Evolutionary conservation across 2,888 invertebrate genomes (phyloP), one percentile per base, ranked within the genome.

Genomic region (Masnerella sp.): DNA sequence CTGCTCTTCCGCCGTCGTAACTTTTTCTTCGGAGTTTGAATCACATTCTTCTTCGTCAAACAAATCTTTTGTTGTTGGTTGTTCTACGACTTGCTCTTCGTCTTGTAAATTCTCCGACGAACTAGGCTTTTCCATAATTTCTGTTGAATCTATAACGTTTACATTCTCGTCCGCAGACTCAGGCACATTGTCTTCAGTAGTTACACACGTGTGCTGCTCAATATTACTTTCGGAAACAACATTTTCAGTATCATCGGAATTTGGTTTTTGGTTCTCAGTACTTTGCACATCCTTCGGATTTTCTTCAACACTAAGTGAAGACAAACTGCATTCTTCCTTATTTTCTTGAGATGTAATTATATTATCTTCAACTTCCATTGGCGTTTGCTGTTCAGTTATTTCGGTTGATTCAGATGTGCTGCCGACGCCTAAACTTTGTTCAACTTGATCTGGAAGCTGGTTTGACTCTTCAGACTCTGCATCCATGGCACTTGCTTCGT

Each of bases 91-190:
- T 9, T 18, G n/a, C 12, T 12, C 28, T 8, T n/a, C n/a, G n/a
- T n/a, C n/a, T n/a, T n/a, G n/a, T n/a, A 28, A 14, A 20, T 5
- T 36, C 2, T 61, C 51, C 1, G 72, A 77, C 43, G 78, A 78
- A 76, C 79, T 81, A 12, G 56, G 76, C 20, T 75, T 76, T 45
- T 83, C 81, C 9, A 74, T 78, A 2, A 76, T 36, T n/a, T 80
- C 78, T 4, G 69, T 65, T 9, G 75, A 65, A 14, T 81, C 78
- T 17, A 75, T 51, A 1, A 77, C 43, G 54, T 78, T 74, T 4
- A 68, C 38, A 9, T 61, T 52, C 17, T 69, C 61, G 14, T 30
- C 62, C 9, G 17, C 11, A n/a, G 32, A 32, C 5, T 61, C 1
- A 40, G 73, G 17, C 70, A 74, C 34, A 12, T 25, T 20, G 18